Percentiles rank a stretch among this genome's conserved stretches.
These are phyloP conservation scores for Sepioteuthis lessoniana DNA, from an alignment of 2,888 invertebrate genomes.

Conservation along the genomic window DNA sequence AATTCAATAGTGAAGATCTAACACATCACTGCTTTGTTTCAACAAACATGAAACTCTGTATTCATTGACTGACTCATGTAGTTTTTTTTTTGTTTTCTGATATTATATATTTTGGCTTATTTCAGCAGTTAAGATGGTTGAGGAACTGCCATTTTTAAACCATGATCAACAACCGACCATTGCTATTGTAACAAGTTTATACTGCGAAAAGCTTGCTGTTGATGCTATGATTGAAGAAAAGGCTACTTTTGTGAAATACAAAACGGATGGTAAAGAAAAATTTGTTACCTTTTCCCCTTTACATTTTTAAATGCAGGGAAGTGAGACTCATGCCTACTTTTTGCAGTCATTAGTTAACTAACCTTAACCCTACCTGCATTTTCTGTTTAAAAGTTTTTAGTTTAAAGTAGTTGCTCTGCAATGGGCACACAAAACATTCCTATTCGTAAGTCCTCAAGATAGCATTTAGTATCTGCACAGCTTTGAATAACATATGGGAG, in stretches of 20 bases:
- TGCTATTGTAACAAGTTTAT: conserved; percentile 97
- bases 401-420: no score
- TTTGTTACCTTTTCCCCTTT: neutral
- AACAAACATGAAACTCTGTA: no score
- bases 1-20: no score
- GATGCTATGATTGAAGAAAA: conserved; percentile 98
- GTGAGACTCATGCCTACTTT: no score
- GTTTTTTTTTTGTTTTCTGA: neutral
- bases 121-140: conserved; percentile 80
- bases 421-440: no score
- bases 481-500: no score
- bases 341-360: no score
- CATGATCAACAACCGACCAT: conserved; percentile 94
- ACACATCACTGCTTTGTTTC: no score
- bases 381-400: no score
- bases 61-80: neutral
- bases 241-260: conserved; percentile 95
- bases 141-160: conserved; percentile 93
- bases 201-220: conserved; percentile 97
- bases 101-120: conserved; percentile 38
- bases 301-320: neutral
- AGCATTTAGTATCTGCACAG: no score
- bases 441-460: no score
- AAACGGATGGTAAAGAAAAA: conserved; percentile 87
- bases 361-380: no score